Conservation (phyloP, 2,888 invertebrate species). For the Steinernema scapterisci region DNA sequence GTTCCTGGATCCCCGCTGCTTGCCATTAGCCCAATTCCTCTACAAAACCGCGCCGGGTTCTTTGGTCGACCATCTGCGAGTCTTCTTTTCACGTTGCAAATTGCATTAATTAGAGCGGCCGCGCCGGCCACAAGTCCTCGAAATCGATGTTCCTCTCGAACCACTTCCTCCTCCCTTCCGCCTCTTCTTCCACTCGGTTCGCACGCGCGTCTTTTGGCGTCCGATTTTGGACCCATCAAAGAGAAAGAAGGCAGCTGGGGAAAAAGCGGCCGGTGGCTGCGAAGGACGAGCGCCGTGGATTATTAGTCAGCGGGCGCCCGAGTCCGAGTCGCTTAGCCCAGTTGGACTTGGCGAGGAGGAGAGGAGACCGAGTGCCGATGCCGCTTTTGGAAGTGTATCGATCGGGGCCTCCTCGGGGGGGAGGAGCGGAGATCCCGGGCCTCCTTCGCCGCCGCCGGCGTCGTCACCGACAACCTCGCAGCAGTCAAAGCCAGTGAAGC, state of each 20-base stretch:
- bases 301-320: background rate
- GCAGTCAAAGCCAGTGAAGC: constrained; percentile 5
- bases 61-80: constrained; percentile 1
- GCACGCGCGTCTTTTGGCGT: constrained; percentile 19
- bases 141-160: constrained; percentile 19
- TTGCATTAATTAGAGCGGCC: constrained; percentile 28
- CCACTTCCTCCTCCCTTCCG: constrained; percentile 10
- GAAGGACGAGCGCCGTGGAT: background rate
- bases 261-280: background rate
- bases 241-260: background rate
- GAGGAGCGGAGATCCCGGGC: constrained; percentile 13
- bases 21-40: constrained; percentile 4
- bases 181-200: background rate
- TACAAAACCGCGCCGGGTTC: background rate
- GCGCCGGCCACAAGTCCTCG: background rate
- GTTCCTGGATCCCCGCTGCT: background rate
- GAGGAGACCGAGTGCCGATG: background rate
- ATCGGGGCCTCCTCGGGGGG: background rate
- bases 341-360: background rate
- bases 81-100: constrained; percentile 23
- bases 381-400: constrained; percentile 32
- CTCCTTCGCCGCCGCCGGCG: background rate
- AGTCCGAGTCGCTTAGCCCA: background rate
- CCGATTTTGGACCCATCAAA: constrained; percentile 21
- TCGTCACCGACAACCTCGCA: constrained; percentile 6